Evolutionary conservation across 2,113 vertebrate species (phyloP), one percentile per base, ranked within the genome.

Genomic region (Macaca nemestrina): DNA sequence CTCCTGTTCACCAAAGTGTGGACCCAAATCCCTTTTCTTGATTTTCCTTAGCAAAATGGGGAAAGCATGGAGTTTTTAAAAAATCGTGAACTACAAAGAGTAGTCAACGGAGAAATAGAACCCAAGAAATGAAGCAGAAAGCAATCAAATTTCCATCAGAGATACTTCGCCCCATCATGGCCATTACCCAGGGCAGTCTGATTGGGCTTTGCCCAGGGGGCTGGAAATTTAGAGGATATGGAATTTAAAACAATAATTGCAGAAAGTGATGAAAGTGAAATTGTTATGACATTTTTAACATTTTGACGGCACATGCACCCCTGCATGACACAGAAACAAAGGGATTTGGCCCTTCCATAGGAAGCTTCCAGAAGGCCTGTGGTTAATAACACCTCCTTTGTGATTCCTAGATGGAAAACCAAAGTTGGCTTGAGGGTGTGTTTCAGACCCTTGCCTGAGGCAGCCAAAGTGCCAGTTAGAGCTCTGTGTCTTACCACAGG

Each of bases 391-490:
- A 50, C 22, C 55, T 30, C 3, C 55, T 40, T 50, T 0, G 0
- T 93, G 96, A 92, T n/a, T 95, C 96, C 97, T 20, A 55, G 79
- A 25, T 90, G 95, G 95, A 93, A 96, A 93, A 87, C 86, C 85
- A 59, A 13, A 81, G 55, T 27, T 35, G 55, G 55, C 55, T 50
- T 32, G 32, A 50, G 68, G 64, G 23, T 57, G 45, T 57, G 59
- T 79, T 88, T 48, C 59, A 32, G 78, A 72, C 14, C 43, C 38
- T 87, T 13, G 70, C 32, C 48, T 1, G 16, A 27, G 90, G 79
- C 43, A 23, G 97, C 82, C 72, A 57, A 50, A 72, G 22, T 40
- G 72, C 50, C 92, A 76, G 18, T 50, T 3, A 70, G 75, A 35
- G 75, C 76, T 70, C 64, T 11, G 61, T 23, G 95, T 89, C 96